Evolutionary conservation across 92 coral and sea anemone genomes (phyloP).

Genomic region (Epizoanthus ramosus): DNA sequence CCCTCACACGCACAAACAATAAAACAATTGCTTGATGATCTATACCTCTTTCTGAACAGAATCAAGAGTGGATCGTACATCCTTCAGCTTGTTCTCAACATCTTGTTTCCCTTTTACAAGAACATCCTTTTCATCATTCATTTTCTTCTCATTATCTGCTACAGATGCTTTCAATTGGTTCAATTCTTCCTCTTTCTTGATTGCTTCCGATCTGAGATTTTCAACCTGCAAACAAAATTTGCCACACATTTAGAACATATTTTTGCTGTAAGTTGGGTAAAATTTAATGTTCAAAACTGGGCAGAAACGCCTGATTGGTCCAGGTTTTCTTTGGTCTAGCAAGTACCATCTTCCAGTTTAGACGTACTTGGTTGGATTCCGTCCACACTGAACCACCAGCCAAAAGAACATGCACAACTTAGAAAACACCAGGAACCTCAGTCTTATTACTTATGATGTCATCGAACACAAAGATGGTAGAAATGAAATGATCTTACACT

Average conservation of each 20-base stretch:
- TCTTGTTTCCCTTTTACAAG: not conserved
- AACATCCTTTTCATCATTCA: not conserved
- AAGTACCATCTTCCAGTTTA: no score
- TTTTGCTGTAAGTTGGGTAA: no score
- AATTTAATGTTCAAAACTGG: not conserved
- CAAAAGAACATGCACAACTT: no score
- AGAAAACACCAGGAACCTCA: no score
- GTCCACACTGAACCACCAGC: no score
- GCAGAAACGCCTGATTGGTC: no score
- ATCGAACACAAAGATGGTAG: no score
- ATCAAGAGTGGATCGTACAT: not conserved
- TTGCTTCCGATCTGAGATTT: conserved; percentile 53
- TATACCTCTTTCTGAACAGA: conserved; percentile 12
- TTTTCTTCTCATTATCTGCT: conserved; percentile 35
- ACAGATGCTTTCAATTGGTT: conserved; percentile 57
- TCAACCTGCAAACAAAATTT: conserved; percentile 58
- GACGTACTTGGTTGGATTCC: no score
- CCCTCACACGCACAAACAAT: not conserved
- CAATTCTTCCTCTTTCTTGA: conserved; percentile 63
- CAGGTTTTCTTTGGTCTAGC: no score
- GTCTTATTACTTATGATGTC: no score
- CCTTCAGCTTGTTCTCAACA: not conserved
- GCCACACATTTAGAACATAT: not conserved
- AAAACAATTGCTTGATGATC: not conserved
- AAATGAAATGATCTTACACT: no score